Conservation (phyloP, 2,888 invertebrate genomes). For the Sialis fuliginosa region DNA sequence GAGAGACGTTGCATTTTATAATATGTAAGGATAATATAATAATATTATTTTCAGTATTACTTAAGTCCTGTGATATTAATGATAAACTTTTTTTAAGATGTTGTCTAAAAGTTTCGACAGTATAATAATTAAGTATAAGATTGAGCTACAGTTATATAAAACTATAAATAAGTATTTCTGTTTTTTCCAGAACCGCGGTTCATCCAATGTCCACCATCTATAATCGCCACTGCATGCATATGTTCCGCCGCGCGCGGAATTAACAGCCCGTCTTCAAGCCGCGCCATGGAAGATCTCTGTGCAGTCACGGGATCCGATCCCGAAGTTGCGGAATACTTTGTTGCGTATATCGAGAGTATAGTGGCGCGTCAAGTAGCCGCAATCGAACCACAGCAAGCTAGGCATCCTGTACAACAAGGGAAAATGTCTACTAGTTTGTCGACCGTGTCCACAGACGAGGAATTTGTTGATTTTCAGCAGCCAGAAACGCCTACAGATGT, state of each 20-base stretch:
- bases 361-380: constrained; percentile 26
- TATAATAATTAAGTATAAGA: no score
- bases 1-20: no score
- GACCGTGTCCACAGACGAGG: constrained; percentile 6
- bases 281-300: constrained; percentile 23
- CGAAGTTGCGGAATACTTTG: constrained; percentile 33
- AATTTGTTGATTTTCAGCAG: constrained; percentile 16
- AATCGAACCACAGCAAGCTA: constrained; percentile 9
- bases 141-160: not conserved
- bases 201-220: constrained; percentile 48
- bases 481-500: constrained; percentile 27
- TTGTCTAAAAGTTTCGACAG: no score
- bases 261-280: constrained; percentile 25
- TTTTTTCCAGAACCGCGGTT: constrained; percentile 49
- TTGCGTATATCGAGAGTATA: constrained; percentile 38
- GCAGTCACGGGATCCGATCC: constrained; percentile 30
- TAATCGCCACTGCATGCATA: constrained; percentile 52
- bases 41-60: no score
- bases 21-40: no score
- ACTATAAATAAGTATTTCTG: constrained; percentile 9
- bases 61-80: no score
- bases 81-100: no score
- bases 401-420: constrained; percentile 5
- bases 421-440: not conserved
- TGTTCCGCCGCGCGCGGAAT: constrained; percentile 48